Evolutionary conservation across 2,113 vertebrate genomes (phyloP).

Genomic region (Psophia crepitans): DNA sequence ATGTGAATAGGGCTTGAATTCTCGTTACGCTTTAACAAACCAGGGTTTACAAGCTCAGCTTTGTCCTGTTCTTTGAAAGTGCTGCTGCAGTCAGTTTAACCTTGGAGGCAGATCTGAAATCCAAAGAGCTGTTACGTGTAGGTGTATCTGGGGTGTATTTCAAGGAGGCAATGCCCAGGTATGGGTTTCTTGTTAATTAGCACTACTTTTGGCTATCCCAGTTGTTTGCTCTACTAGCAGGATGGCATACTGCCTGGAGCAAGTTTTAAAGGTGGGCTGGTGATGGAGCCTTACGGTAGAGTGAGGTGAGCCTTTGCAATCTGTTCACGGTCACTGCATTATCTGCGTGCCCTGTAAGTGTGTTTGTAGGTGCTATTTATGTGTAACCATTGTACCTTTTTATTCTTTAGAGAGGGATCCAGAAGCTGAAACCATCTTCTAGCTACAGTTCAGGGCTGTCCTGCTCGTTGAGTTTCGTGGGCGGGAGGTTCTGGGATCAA

Average conservation of each 20-base stretch:
- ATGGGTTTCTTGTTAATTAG: neutral
- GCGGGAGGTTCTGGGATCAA: neutral
- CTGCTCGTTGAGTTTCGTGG: neutral
- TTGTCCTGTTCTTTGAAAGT: neutral
- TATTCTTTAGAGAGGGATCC: slow-evolving; percentile 4
- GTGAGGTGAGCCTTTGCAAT: neutral
- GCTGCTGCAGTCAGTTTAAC: neutral
- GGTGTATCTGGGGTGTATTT: neutral
- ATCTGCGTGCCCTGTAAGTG: neutral
- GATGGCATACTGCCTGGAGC: neutral
- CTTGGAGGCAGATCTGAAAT: neutral
- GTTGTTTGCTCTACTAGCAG: neutral
- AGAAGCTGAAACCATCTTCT: neutral
- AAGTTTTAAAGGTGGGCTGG: neutral
- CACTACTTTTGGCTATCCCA: neutral
- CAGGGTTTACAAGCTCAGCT: neutral
- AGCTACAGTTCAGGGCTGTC: neutral
- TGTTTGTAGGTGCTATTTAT: neutral
- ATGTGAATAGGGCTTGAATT: slow-evolving; percentile 41
- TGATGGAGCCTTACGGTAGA: neutral
- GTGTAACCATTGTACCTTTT: neutral
- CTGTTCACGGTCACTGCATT: neutral
- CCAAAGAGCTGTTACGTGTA: fast-evolving
- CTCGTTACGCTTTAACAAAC: neutral
- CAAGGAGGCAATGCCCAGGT: neutral